phyloP scores from a whole-genome alignment of 2,113 vertebrate genomes.

The Heterotis niloticus region DNA sequence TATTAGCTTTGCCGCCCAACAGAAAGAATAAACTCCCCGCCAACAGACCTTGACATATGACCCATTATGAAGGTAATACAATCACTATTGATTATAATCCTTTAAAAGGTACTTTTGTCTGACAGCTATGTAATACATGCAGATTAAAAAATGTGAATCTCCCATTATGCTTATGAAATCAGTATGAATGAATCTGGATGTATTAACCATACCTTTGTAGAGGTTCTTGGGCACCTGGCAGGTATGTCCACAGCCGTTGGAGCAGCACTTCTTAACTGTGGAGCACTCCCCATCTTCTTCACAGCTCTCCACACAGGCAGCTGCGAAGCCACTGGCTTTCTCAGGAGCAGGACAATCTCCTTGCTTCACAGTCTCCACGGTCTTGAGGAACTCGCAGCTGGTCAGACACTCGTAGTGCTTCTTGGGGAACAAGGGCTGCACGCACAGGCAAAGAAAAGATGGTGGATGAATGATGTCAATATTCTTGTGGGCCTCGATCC shows the following conservation, averaged over 20 bases:
- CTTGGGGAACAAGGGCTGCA: slow-evolving; percentile 76
- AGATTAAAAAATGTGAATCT: neutral
- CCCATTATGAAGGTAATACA: too few relatives aligned
- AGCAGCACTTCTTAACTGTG: slow-evolving; percentile 83
- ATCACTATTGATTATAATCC: too few relatives aligned
- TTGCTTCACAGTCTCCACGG: slow-evolving; percentile 75
- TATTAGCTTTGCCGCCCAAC: too few relatives aligned
- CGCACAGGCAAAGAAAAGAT: slow-evolving; percentile 14
- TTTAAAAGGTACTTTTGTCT: neutral
- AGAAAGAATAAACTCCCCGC: too few relatives aligned
- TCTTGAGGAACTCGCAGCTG: slow-evolving; percentile 88
- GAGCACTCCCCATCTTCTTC: slow-evolving; percentile 80
- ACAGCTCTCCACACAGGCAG: slow-evolving; percentile 88
- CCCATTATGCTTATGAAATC: neutral
- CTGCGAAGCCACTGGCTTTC: slow-evolving; percentile 82
- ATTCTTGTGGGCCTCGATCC: neutral
- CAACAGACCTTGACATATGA: too few relatives aligned
- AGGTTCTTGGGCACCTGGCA: slow-evolving; percentile 85
- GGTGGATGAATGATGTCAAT: neutral
- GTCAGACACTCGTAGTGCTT: slow-evolving; percentile 86
- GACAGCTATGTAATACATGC: too few relatives aligned
- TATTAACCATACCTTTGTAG: slow-evolving; percentile 70
- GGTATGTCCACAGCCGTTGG: slow-evolving; percentile 86
- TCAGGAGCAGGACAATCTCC: slow-evolving; percentile 81
- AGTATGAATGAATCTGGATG: neutral